These are phyloP conservation scores for Parotia lawesii DNA, from an alignment of 2,113 vertebrate species.

Conservation along the genomic window DNA sequence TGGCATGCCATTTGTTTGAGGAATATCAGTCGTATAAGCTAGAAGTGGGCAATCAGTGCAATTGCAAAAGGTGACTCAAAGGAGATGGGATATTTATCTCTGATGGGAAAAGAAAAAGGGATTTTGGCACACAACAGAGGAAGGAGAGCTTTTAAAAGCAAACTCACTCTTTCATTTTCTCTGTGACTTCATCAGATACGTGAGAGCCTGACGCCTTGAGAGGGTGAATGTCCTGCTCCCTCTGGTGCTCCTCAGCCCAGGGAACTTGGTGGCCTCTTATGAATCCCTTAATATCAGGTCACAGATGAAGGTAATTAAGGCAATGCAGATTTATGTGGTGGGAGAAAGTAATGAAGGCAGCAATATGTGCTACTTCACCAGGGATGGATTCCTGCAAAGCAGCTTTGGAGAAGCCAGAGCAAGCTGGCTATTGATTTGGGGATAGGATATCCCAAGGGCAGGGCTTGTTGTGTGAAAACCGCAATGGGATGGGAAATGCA, in stretches of 20 bases:
- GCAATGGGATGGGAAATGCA: neutral
- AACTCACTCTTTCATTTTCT: neutral
- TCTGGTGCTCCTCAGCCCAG: neutral
- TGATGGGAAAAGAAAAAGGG: neutral
- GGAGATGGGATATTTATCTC: neutral
- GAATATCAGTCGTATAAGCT: neutral
- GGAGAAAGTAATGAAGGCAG: neutral
- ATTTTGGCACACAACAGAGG: neutral
- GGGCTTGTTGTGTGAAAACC: neutral
- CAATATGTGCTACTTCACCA: neutral
- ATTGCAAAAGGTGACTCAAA: neutral
- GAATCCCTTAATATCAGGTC: neutral
- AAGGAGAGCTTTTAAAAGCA: neutral
- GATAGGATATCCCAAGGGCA: neutral
- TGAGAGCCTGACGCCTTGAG: neutral
- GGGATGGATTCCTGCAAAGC: neutral
- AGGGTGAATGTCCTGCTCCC: neutral
- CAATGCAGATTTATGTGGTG: neutral
- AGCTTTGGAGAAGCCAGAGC: neutral
- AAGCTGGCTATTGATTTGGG: neutral
- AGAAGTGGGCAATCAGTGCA: neutral
- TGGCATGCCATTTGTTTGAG: neutral
- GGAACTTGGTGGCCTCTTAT: neutral
- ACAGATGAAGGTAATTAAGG: neutral
- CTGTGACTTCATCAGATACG: fast-evolving